Evolutionary conservation across 2,888 invertebrate species (phyloP).

Genomic region (Dynastes grantii): DNA sequence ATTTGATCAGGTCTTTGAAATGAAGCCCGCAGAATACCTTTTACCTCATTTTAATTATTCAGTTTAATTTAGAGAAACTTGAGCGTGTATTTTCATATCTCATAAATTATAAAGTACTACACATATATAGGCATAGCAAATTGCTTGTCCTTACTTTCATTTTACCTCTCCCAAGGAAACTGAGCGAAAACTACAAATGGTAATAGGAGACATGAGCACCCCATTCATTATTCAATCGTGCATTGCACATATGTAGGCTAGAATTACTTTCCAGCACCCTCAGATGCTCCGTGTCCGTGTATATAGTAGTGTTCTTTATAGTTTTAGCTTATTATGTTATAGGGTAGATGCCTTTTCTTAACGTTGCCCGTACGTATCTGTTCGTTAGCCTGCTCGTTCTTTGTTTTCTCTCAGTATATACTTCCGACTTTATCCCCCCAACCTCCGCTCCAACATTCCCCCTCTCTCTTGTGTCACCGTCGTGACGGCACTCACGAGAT

Average conservation of each 20-base stretch:
- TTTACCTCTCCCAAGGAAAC: too few relatives aligned
- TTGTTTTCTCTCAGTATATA: neutral
- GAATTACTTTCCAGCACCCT: constrained; percentile 9
- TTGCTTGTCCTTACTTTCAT: too few relatives aligned
- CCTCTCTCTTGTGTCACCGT: constrained; percentile 52
- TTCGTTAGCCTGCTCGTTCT: neutral
- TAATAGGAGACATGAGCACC: constrained; percentile 2
- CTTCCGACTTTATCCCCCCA: constrained; percentile 15
- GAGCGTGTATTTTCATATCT: too few relatives aligned
- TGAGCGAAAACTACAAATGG: neutral
- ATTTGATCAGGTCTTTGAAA: too few relatives aligned
- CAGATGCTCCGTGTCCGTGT: neutral
- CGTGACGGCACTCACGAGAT: constrained; percentile 56
- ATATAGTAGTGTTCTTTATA: constrained; percentile 56
- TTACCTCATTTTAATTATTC: too few relatives aligned
- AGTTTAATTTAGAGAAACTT: too few relatives aligned
- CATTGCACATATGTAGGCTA: constrained; percentile 54
- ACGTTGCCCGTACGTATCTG: constrained; percentile 10
- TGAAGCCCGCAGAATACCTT: too few relatives aligned
- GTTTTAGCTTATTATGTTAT: constrained; percentile 58
- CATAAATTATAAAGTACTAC: neutral
- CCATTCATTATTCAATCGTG: constrained; percentile 59
- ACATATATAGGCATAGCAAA: neutral
- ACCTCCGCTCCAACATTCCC: too few relatives aligned
- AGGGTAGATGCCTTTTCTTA: constrained; percentile 37